Conservation (phyloP, 2,113 vertebrate species). For the Erinaceus europaeus region DNA sequence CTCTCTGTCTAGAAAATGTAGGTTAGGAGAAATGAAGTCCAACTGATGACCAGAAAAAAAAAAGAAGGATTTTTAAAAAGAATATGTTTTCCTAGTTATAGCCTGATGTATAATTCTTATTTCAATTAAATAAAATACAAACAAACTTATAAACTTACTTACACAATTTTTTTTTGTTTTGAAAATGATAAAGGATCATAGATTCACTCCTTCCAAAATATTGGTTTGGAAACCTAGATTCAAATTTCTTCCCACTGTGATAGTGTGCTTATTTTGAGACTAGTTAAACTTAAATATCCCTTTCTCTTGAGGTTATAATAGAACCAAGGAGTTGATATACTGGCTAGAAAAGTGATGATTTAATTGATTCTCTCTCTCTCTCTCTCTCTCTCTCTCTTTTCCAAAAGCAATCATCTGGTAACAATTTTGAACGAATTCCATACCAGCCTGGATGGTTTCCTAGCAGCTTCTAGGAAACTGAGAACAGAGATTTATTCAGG, state of each 20-base stretch:
- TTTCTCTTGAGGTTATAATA: conserved; percentile 34
- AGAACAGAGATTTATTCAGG: neutral
- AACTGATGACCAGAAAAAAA: too few species aligned
- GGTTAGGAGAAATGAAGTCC: too few species aligned
- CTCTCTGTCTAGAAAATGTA: too few species aligned
- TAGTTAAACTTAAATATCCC: conserved; percentile 28
- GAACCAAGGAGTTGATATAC: conserved; percentile 16
- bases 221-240: conserved; percentile 8
- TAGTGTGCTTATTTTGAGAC: conserved; percentile 44
- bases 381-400: conserved; percentile 25
- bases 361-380: neutral
- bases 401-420: conserved; percentile 52
- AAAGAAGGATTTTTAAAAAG: too few species aligned
- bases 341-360: neutral
- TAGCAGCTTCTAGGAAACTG: conserved; percentile 38
- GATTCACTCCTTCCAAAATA: neutral
- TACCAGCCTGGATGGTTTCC: conserved; percentile 4
- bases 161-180: neutral
- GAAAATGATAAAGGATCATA: conserved; percentile 23
- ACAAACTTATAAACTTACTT: neutral
- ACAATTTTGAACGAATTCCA: conserved; percentile 32
- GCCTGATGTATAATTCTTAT: neutral
- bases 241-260: conserved; percentile 19
- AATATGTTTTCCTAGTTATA: neutral
- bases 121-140: conserved; percentile 31